Conservation (phyloP, 2,888 invertebrate species). For the Trachelus iudaicus region DNA sequence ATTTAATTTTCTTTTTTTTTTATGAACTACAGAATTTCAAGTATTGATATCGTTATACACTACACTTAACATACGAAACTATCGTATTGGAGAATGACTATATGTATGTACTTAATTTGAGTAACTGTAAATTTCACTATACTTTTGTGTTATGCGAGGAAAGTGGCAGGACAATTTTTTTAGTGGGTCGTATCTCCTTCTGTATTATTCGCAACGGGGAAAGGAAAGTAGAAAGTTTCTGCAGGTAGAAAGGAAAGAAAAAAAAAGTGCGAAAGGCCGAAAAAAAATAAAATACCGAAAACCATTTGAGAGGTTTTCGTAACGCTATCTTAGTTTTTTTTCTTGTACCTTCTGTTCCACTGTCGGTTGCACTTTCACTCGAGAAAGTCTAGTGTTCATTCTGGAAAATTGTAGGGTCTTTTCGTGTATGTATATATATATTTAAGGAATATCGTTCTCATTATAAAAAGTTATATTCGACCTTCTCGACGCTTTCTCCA, state of each 20-base stretch:
- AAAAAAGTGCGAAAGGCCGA: neutral
- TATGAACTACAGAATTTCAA: neutral
- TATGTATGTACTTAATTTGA: neutral
- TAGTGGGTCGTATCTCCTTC: neutral
- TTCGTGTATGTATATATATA: neutral
- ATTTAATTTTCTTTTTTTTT: neutral
- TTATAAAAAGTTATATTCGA: neutral
- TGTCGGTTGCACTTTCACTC: neutral
- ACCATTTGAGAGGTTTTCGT: conserved; percentile 11
- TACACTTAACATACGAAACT: neutral
- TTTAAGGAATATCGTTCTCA: neutral
- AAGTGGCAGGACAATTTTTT: neutral
- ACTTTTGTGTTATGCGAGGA: neutral
- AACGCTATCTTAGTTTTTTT: conserved; percentile 5
- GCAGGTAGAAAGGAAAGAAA: neutral
- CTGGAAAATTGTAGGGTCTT: neutral
- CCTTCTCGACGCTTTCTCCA: neutral
- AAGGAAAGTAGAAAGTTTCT: conserved; percentile 1
- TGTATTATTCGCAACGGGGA: neutral
- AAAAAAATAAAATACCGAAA: neutral
- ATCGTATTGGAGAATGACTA: conserved; percentile 22
- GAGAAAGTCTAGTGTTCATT: neutral
- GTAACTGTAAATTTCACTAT: neutral
- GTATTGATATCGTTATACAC: neutral
- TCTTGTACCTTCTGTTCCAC: neutral